Evolutionary conservation across 1,140 invertebrate species (phyloP).

Genomic region (Triops longicaudatus): DNA sequence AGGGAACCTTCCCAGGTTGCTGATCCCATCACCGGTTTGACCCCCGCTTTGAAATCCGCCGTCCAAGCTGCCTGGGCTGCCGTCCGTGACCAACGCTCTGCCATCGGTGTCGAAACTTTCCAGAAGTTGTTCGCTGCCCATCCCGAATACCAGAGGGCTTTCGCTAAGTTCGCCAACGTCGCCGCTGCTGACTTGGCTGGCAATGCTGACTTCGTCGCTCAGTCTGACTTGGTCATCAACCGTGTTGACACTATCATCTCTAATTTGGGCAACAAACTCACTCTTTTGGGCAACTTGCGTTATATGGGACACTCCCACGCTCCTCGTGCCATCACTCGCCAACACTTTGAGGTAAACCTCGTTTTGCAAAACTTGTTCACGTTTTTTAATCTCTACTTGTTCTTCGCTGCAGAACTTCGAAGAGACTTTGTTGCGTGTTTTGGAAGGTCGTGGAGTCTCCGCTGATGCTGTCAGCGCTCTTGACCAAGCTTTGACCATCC

Average conservation of each 20-base stretch:
- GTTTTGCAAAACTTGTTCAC: slow-evolving; percentile 19
- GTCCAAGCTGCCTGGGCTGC: slow-evolving; percentile 46
- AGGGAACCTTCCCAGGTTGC: slow-evolving; percentile 18
- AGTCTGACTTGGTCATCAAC: slow-evolving; percentile 1
- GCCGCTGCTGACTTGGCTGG: not conserved
- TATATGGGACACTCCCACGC: slow-evolving; percentile 54
- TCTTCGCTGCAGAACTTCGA: slow-evolving; percentile 30
- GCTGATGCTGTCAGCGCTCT: not conserved
- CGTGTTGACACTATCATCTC: slow-evolving; percentile 46
- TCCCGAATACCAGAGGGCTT: slow-evolving; percentile 52
- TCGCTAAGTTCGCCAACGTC: slow-evolving; percentile 35
- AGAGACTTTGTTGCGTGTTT: not conserved
- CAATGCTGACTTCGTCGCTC: slow-evolving; percentile 12
- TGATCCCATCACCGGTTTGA: slow-evolving; percentile 43
- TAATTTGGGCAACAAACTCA: slow-evolving; percentile 51
- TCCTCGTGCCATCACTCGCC: slow-evolving; percentile 43
- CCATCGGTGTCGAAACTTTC: slow-evolving; percentile 44
- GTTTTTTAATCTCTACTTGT: slow-evolving; percentile 18
- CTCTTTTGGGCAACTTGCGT: slow-evolving; percentile 51
- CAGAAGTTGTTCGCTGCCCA: slow-evolving; percentile 50
- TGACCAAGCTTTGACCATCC: slow-evolving; percentile 13
- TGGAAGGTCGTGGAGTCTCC: not conserved
- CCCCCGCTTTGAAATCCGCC: slow-evolving; percentile 42
- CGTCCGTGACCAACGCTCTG: slow-evolving; percentile 43
- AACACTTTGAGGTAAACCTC: slow-evolving; percentile 27